Evolutionary conservation across 2,888 invertebrate genomes (phyloP), one percentile per base, ranked within the genome.

Genomic region (Frankliniella intonsa): DNA sequence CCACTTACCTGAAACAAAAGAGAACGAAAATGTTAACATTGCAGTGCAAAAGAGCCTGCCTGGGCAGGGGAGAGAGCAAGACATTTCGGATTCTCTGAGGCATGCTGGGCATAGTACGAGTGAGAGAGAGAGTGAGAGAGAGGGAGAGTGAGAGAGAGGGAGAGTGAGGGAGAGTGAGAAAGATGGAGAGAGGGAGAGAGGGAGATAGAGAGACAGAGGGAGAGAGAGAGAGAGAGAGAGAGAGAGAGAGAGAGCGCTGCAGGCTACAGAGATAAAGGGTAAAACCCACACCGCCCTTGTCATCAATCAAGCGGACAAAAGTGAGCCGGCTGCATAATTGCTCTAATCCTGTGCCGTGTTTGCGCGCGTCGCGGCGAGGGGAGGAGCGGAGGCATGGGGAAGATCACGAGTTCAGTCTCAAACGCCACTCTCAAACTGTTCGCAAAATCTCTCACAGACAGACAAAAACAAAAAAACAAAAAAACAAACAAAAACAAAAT

Each of bases 261-360:
- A 14, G 14, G 62, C 62, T 0, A 62, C 19, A 11, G 62, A 62
- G 62, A 22, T 9, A 22, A 69, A 69, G 69, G 69, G 69, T 69
- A 62, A 62, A 62, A 19, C 62, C 62, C n/a, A 62, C 62, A 62
- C 62, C 62, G 62, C 62, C 62, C 62, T 76, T 25, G 12, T 76
- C 69, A 76, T 76, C 69, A 76, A 76, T 76, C 69, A 76, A 76
- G 22, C 22, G 10, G 25, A 76, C 69, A 76, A 76, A 76, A 76
- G 69, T 76, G 22, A 25, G 25, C 69, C 25, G 22, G 22, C 22
- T 25, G 69, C 69, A 76, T 25, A 76, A 76, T 76, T 76, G 69
- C 69, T 25, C 22, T 76, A 76, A 76, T 76, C 69, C 69, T 25
- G 9, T 19, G 55, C 55, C 55, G 19, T 38, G 38, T 38, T 38